These are phyloP conservation scores for Palythoa grandiflora DNA, from an alignment of 92 coral and sea anemone species.

Conservation along the genomic window DNA sequence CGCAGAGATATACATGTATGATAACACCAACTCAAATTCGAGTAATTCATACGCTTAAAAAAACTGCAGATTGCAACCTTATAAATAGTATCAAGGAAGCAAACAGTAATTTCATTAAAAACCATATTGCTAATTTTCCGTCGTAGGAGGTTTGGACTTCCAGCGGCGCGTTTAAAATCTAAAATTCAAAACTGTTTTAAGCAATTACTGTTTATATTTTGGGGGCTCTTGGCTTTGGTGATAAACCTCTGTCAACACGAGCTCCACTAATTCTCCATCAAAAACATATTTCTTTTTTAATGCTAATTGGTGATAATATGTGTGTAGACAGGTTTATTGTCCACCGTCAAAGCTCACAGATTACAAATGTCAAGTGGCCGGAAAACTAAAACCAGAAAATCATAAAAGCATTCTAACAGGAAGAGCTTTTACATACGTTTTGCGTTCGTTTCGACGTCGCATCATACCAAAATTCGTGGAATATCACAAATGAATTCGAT, in stretches of 20 bases:
- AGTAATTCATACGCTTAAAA: slow-evolving; percentile 9
- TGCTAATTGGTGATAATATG: slow-evolving; percentile 48
- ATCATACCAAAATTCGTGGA: neutral
- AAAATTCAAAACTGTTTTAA: slow-evolving; percentile 20
- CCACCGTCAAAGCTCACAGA: slow-evolving; percentile 27
- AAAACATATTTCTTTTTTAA: slow-evolving; percentile 42
- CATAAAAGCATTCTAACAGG: slow-evolving; percentile 39
- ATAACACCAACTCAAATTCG: slow-evolving; percentile 1
- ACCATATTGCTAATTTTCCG: slow-evolving; percentile 27
- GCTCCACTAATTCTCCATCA: slow-evolving; percentile 46
- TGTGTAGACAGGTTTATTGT: slow-evolving; percentile 46
- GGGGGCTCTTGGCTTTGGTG: slow-evolving; percentile 21
- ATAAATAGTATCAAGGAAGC: slow-evolving; percentile 44
- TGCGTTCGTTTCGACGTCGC: neutral
- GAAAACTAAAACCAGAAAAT: slow-evolving; percentile 33
- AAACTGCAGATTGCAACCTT: slow-evolving; percentile 25
- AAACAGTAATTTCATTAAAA: slow-evolving; percentile 46
- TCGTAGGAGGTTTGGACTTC: slow-evolving; percentile 9
- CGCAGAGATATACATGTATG: slow-evolving; percentile 9
- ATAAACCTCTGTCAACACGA: slow-evolving; percentile 49
- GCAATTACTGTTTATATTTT: slow-evolving; percentile 29
- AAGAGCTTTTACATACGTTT: slow-evolving; percentile 11
- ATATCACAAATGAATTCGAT: slow-evolving; percentile 16
- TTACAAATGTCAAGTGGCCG: slow-evolving; percentile 48
- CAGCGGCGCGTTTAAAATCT: slow-evolving; percentile 32